These are phyloP conservation scores for Elaphurus davidianus DNA, from an alignment of 2,113 vertebrate genomes.

Conservation along the genomic window DNA sequence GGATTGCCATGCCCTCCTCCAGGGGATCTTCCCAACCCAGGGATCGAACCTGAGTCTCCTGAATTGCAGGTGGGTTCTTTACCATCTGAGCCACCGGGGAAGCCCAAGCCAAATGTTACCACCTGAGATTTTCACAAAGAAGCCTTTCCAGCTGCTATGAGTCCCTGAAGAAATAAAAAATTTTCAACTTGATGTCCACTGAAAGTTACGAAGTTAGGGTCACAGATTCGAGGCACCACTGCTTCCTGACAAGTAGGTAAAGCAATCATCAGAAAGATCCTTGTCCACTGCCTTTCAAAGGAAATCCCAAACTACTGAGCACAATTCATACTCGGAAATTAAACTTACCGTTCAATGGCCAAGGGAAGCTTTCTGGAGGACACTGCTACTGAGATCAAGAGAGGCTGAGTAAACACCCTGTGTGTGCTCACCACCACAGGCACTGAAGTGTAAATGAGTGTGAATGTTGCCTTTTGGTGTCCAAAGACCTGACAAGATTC, in stretches of 20 bases:
- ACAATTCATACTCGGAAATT: constrained; percentile 52
- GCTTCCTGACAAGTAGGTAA: not conserved
- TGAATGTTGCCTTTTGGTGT: constrained; percentile 70
- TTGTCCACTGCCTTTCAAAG: constrained; percentile 43
- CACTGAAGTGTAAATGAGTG: constrained; percentile 68
- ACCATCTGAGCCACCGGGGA: not conserved
- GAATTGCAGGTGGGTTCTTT: not conserved
- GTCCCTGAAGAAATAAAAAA: not conserved
- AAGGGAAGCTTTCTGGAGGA: constrained; percentile 50
- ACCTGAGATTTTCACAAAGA: not conserved
- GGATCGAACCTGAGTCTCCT: not conserved
- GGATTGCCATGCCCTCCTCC: not conserved
- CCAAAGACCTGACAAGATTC: constrained; percentile 60
- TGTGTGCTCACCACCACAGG: constrained; percentile 43
- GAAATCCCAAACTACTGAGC: constrained; percentile 35
- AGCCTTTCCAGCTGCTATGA: not conserved
- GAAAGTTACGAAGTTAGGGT: not conserved
- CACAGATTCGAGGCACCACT: not conserved
- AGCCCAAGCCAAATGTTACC: not conserved
- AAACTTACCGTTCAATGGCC: constrained; percentile 51
- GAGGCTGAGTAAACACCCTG: constrained; percentile 59
- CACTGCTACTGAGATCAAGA: constrained; percentile 53
- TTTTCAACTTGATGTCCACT: not conserved
- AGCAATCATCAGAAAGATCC: not conserved
- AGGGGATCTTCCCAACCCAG: not conserved